A percentile compares a stretch with the other conserved stretches of the same genome.
These are phyloP conservation scores for Manacus vitellinus DNA, from an alignment of 2,113 vertebrate species.

Conservation along the genomic window DNA sequence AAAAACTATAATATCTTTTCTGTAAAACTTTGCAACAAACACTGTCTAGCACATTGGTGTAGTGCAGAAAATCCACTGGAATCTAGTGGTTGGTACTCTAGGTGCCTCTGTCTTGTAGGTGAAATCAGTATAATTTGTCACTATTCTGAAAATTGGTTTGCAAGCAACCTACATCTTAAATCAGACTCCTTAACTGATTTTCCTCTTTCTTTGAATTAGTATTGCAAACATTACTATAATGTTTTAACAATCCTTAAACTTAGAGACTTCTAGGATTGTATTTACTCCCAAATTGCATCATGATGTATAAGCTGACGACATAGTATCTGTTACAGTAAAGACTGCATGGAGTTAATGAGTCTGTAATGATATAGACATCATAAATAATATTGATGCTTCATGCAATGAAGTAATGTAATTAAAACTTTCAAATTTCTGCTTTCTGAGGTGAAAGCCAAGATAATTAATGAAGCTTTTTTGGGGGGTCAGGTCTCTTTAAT, in stretches of 20 bases:
- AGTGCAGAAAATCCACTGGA: neutral
- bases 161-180: neutral
- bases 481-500: constrained; percentile 48
- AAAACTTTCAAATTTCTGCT: constrained; percentile 22
- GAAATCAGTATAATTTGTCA: neutral
- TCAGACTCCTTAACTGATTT: neutral
- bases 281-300: neutral
- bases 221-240: neutral
- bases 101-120: neutral
- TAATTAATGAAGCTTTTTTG: constrained; percentile 59
- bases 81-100: neutral
- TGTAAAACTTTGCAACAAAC: neutral
- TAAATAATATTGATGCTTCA: neutral
- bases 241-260: neutral
- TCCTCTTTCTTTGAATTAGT: neutral
- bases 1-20: neutral
- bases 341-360: neutral
- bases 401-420: neutral
- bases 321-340: neutral
- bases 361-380: neutral
- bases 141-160: neutral
- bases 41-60: neutral
- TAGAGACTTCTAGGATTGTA: neutral
- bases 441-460: neutral
- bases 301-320: neutral